Evolutionary conservation across 2,797 vertebrate species (phyloP).

Genomic region (Leptoclinus maculatus): DNA sequence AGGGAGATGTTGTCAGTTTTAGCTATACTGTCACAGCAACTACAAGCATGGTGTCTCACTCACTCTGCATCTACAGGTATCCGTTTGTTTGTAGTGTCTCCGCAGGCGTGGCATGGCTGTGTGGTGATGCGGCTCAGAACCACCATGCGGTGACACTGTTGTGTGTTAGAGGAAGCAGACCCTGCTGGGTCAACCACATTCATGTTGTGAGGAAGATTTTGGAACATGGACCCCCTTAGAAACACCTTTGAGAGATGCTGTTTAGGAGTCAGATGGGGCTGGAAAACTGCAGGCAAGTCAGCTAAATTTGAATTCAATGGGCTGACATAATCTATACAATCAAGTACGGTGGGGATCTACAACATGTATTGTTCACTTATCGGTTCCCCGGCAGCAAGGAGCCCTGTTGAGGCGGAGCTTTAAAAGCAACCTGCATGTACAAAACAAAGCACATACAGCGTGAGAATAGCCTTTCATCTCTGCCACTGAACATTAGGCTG

Average conservation of each 20-base stretch:
- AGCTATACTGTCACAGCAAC: conserved; percentile 6
- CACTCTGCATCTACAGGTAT: conserved; percentile 27
- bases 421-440: conserved; percentile 32
- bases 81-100: conserved; percentile 41
- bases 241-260: conserved; percentile 20
- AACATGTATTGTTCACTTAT: conserved; percentile 42
- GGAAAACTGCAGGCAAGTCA: conserved; percentile 10
- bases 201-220: conserved; percentile 48
- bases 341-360: conserved; percentile 24
- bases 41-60: background rate
- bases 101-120: conserved; percentile 32
- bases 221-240: conserved; percentile 13
- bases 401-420: conserved; percentile 26
- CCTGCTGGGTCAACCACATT: conserved; percentile 52
- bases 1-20: background rate
- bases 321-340: conserved; percentile 21
- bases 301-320: conserved; percentile 45
- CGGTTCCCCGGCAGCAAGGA: conserved; percentile 18
- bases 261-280: conserved; percentile 36
- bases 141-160: conserved; percentile 38
- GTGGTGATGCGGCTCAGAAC: conserved; percentile 34
- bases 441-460: conserved; percentile 32
- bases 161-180: conserved; percentile 33
- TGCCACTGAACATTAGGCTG: conserved; percentile 34
- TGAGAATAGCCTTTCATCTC: conserved; percentile 54